These are phyloP conservation scores for Caenorhabditis uteleia DNA, from an alignment of 2,888 invertebrate genomes.

Conservation along the genomic window DNA sequence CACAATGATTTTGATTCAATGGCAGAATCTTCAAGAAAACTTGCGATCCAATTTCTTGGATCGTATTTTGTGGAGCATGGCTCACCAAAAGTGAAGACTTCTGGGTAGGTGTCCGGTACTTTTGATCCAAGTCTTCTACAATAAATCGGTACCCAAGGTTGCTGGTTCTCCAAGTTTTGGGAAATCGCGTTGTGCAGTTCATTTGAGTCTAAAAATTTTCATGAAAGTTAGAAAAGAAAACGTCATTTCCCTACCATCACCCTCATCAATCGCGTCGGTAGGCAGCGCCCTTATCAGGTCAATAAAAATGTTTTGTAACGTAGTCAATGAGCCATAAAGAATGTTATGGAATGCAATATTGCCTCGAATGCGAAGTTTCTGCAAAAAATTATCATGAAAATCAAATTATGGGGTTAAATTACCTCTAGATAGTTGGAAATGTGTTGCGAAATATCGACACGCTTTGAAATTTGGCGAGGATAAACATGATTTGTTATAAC, in stretches of 20 bases:
- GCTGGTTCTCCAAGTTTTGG: background rate
- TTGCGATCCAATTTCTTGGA: slow-evolving; percentile 21
- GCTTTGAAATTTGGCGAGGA: slow-evolving; percentile 14
- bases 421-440: slow-evolving; percentile 28
- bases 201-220: too few species aligned
- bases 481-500: slow-evolving; percentile 21
- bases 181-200: too few species aligned
- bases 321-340: slow-evolving; percentile 36
- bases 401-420: background rate
- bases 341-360: slow-evolving; percentile 39
- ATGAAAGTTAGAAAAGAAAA: too few species aligned
- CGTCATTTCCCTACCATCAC: background rate
- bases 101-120: too few species aligned
- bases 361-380: slow-evolving; percentile 37
- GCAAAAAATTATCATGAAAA: slow-evolving; percentile 8
- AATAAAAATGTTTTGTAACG: slow-evolving; percentile 26
- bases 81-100: too few species aligned
- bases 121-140: too few species aligned
- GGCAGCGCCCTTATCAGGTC: slow-evolving; percentile 33
- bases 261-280: slow-evolving; percentile 7
- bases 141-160: background rate
- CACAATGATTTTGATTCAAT: background rate
- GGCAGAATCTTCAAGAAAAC: background rate
- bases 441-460: slow-evolving; percentile 13
- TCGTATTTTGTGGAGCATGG: too few species aligned